Base-by-base conservation (phyloP, 2,888 invertebrate genomes). In the Minunthozetes semirufus region DNA sequence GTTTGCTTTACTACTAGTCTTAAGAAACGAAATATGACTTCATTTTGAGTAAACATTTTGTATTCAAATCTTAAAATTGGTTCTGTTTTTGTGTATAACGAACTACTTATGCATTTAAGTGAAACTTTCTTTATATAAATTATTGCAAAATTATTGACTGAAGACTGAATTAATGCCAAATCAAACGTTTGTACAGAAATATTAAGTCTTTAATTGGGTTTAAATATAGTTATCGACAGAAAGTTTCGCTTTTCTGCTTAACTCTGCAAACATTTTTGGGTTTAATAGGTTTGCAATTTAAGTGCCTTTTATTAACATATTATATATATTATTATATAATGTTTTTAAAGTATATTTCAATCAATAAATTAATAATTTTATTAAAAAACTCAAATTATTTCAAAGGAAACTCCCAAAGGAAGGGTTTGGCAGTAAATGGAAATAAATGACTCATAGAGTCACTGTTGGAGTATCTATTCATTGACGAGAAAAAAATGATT, bases 51-150 rank as follows among this genome's bases (percentile, higher is more conserved):
- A 42, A 42, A 9, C 9, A 42, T 42, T 42, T 42, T 42, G 11
- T 42, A 42, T 63, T 17, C n/a, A 27, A 9, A 33, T 5, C 22
- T 27, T 11, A 42, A 42, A 19, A 46, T 46, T 27, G 46, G 38
- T 68, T 68, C 25, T 38, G 22, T 13, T 38, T 8, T 38, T 22
- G 25, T 68, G n/a, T 19, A 38, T 19, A 15, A 70, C 25, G 48
- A 70, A 70, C 70, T 70, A 70, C 70, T 70, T 70, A 70, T 70
- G 70, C 48, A 70, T 70, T 70, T 46, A 29, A 27, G 29, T 15
- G 11, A 38, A 27, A 38, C 9, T 63, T 59, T 33, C 22, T 63
- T 59, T 25, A 6, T n/a, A 63, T 33, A 29, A 17, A 9, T 50
- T 50, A 27, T 59, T 19, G 17, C 13, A 66, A 27, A 38, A 17